Base-by-base conservation (phyloP, 2,113 vertebrate genomes). In the Chamaea fasciata region DNA sequence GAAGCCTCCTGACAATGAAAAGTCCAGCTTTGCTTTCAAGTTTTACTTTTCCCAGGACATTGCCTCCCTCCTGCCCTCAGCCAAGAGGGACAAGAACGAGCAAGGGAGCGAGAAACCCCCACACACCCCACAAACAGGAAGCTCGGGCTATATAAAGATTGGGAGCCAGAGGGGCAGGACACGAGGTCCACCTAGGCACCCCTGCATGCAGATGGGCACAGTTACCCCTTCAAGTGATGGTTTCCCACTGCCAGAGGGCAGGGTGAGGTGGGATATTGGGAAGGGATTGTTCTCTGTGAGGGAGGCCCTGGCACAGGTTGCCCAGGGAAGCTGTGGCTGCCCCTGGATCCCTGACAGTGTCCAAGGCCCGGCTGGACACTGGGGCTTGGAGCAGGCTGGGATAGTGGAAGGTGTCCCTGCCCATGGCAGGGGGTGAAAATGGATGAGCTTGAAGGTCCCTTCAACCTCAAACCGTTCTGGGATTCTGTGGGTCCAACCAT, bases 1-100 rank as follows among this genome's bases (percentile, higher is more conserved):
- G n/a, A 14, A 49, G 26, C 75, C 91, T 80, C 87, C 83, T 77
- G 92, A 97, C 96, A 94, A 95, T 76, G 79, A 88, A 49, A 31
- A 81, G 27, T 2, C 26, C 63, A 41, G 88, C 71, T 93, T 74
- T 41, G 88, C 92, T 95, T 94, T 95, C 89, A 84, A 94, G 87
- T 95, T 94, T 92, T 92, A 35, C 80, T 97, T 97, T 97, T 97
- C 96, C 97, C 97, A 97, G 97, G 95, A 96, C 96, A 87, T 75
- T 44, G 50, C 31, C 67, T 94, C 81, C 46, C 81, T 85, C 60
- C 89, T 84, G 82, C 87, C 89, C 95, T 86, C n/a, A 4, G 87
- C 83, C 92, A 62, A 42, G 83, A 83, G 94, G 83, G 90, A 83
- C 35, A 10, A 55, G 79, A 83, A 67, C 0, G 0, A 89, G 69